Evolutionary conservation across 2,797 vertebrate genomes (phyloP).

Genomic region (Limosa lapponica): DNA sequence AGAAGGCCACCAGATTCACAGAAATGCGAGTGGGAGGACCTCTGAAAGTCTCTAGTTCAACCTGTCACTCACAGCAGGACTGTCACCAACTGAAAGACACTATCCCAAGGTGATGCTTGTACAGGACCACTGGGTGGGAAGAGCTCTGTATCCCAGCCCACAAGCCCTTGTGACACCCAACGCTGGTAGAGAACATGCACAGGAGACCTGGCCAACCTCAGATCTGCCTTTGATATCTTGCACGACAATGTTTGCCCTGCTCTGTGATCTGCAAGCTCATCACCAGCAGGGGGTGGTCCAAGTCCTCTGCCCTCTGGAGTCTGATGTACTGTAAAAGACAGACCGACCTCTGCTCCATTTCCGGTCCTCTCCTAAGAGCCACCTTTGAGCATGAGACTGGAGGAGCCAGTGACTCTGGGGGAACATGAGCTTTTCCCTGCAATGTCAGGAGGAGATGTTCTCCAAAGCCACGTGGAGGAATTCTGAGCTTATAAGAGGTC

Average conservation of each 20-base stretch:
- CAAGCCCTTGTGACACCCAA: not conserved
- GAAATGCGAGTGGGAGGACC: not conserved
- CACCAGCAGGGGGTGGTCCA: not conserved
- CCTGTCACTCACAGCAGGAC: not conserved
- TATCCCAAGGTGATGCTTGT: not conserved
- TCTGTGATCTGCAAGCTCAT: not conserved
- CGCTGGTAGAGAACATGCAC: not conserved
- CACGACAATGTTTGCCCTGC: not conserved
- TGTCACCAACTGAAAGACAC: not conserved
- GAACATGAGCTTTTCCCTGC: not conserved
- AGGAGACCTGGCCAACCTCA: not conserved
- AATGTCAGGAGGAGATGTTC: not conserved
- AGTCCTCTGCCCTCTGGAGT: not conserved
- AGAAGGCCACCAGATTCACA: rapidly evolving
- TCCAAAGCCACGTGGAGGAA: not conserved
- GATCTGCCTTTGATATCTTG: not conserved
- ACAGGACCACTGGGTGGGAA: not conserved
- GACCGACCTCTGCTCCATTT: not conserved
- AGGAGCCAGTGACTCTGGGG: not conserved
- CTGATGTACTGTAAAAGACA: not conserved
- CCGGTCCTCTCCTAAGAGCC: not conserved
- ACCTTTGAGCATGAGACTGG: not conserved
- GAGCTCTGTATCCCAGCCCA: not conserved
- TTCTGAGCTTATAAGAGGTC: not conserved
- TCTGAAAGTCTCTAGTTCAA: not conserved